A percentile compares a stretch with the other conserved stretches of the same genome.
Evolutionary conservation across 2,113 vertebrate species (phyloP).

Genomic region (Todiramphus chloris): DNA sequence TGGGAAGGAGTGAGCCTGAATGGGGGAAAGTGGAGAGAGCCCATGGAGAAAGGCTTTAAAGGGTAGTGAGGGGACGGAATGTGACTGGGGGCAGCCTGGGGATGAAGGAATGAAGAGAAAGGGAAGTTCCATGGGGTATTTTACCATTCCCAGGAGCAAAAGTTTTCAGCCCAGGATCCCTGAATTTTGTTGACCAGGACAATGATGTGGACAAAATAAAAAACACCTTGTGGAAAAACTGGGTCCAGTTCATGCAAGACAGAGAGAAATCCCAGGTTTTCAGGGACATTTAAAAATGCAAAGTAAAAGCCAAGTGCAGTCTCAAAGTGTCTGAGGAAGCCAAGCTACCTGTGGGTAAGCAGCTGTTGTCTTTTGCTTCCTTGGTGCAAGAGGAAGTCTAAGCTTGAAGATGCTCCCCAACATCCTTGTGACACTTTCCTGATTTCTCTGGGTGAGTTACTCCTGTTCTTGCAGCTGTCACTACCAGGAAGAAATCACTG

Average conservation of each 20-base stretch:
- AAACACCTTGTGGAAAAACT: not conserved
- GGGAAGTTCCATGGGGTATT: not conserved
- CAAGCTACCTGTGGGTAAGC: accelerated
- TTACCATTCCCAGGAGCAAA: not conserved
- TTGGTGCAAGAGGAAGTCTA: accelerated
- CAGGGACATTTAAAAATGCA: accelerated
- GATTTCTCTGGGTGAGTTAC: not conserved
- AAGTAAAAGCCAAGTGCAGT: accelerated
- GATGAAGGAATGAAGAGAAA: not conserved
- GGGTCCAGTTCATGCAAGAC: not conserved
- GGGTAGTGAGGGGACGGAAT: not conserved
- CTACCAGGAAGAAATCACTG: not conserved
- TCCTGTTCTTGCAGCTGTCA: not conserved
- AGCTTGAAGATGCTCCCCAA: not conserved
- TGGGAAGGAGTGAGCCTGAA: not conserved
- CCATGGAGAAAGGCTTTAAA: not conserved
- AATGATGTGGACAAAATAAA: not conserved
- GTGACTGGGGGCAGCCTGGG: not conserved
- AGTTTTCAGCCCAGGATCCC: not conserved
- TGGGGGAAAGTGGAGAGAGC: not conserved
- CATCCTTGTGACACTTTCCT: accelerated
- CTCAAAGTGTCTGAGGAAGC: accelerated
- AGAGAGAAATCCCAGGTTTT: not conserved
- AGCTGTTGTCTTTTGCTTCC: not conserved
- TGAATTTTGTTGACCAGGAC: accelerated